phyloP scores from a whole-genome alignment of 2,797 vertebrate genomes.

The Lagocephalus sceleratus region DNA sequence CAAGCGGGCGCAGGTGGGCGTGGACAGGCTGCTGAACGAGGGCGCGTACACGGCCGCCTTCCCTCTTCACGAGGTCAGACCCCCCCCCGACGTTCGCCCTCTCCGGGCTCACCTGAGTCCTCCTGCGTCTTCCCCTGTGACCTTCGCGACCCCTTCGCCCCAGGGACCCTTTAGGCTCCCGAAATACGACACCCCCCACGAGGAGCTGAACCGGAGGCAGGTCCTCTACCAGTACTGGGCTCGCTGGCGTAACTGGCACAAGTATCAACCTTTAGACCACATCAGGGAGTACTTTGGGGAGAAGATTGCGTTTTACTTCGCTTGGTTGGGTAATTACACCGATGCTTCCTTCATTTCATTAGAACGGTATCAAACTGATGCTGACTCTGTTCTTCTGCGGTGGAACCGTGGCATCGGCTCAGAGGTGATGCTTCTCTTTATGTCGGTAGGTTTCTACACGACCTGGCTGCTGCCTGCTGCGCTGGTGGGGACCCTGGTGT shows the following conservation, averaged over 20 bases:
- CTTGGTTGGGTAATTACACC: constrained; percentile 75
- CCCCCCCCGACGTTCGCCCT: not conserved
- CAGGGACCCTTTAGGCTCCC: constrained; percentile 76
- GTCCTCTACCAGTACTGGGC: constrained; percentile 80
- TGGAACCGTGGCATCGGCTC: too few relatives aligned
- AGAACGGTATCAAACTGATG: not conserved
- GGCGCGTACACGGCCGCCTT: constrained; percentile 76
- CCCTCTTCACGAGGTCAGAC: constrained; percentile 76
- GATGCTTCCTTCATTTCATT: not conserved
- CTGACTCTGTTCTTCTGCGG: too few relatives aligned
- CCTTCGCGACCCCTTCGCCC: too few relatives aligned
- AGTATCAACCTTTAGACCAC: constrained; percentile 82
- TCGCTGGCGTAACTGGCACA: constrained; percentile 80
- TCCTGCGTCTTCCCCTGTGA: too few relatives aligned
- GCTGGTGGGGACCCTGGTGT: constrained; percentile 77
- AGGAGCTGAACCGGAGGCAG: constrained; percentile 78
- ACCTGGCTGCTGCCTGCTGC: constrained; percentile 82
- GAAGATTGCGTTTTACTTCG: constrained; percentile 83
- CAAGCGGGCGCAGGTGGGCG: constrained; percentile 77
- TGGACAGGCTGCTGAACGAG: constrained; percentile 76
- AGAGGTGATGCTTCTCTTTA: constrained; percentile 15
- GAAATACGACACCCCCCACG: constrained; percentile 49
- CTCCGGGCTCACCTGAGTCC: too few relatives aligned
- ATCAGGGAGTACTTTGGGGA: constrained; percentile 83
- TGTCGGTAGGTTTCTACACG: constrained; percentile 79